A percentile compares a stretch with the other conserved stretches of the same genome.
Conservation (phyloP, 2,888 invertebrate species). For the Drosophila mimetica region DNA sequence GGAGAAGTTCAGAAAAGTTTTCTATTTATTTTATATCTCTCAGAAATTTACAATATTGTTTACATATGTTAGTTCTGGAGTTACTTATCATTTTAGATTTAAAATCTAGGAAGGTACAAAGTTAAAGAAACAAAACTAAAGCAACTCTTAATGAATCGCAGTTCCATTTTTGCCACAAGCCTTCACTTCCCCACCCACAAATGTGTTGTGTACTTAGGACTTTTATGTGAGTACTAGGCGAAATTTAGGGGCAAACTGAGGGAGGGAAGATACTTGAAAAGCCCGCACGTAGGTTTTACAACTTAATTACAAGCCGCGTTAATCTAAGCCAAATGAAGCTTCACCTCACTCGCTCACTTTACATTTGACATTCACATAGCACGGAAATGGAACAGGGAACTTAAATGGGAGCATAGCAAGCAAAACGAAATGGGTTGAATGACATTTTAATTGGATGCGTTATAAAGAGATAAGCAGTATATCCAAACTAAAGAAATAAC, state of each 20-base stretch:
- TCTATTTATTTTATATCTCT: too few species aligned
- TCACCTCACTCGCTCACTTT: slow-evolving; percentile 47
- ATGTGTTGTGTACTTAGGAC: slow-evolving; percentile 67
- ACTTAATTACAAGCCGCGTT: slow-evolving; percentile 69
- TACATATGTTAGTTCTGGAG: too few species aligned
- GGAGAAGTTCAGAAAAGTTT: background rate
- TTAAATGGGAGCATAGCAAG: slow-evolving; percentile 20
- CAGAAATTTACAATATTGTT: too few species aligned
- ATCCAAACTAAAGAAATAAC: background rate
- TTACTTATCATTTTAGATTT: too few species aligned
- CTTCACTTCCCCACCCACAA: slow-evolving; percentile 12
- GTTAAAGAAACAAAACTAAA: too few species aligned
- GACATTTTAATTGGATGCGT: slow-evolving; percentile 44
- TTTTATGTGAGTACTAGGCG: slow-evolving; percentile 43
- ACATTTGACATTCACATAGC: slow-evolving; percentile 29
- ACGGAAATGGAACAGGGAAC: slow-evolving; percentile 10
- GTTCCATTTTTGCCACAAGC: slow-evolving; percentile 48
- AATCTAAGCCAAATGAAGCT: slow-evolving; percentile 70
- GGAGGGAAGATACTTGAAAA: slow-evolving; percentile 43
- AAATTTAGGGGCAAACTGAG: slow-evolving; percentile 5
- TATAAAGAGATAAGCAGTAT: background rate
- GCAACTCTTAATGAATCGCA: slow-evolving; percentile 54
- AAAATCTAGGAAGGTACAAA: too few species aligned
- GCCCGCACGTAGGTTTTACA: slow-evolving; percentile 67
- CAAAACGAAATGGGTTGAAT: slow-evolving; percentile 48